Evolutionary conservation across 2,797 vertebrate genomes (phyloP).

Genomic region (Pipistrellus pygmaeus): DNA sequence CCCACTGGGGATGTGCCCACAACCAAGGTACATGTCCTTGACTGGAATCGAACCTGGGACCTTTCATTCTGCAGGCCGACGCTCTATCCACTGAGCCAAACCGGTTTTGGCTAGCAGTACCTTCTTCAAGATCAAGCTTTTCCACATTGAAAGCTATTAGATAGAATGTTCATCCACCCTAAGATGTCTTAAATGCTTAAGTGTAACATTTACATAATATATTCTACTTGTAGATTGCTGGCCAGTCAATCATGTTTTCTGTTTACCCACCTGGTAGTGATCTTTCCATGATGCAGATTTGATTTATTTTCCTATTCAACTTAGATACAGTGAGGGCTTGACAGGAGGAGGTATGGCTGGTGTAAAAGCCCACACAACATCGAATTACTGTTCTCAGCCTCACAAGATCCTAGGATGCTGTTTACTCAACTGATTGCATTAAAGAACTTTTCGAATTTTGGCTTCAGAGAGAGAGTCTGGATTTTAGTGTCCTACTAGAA

Average conservation of each 20-base stretch:
- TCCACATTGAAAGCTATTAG: neutral
- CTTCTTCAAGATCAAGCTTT: neutral
- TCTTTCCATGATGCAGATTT: neutral
- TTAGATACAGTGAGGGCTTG: neutral
- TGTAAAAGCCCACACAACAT: neutral
- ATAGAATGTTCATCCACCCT: neutral
- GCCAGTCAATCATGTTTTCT: neutral
- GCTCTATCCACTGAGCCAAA: too few species aligned
- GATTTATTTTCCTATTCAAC: neutral
- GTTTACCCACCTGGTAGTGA: neutral
- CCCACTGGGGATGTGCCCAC: too few species aligned
- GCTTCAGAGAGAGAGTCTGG: neutral
- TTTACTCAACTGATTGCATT: slow-evolving; percentile 20
- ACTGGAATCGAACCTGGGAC: too few species aligned
- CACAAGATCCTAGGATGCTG: neutral
- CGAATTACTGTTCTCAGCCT: neutral
- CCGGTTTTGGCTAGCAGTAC: neutral
- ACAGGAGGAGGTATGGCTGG: neutral
- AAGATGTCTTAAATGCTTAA: neutral
- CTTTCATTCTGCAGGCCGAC: too few species aligned
- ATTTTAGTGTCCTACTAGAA: slow-evolving; percentile 11
- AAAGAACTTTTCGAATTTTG: slow-evolving; percentile 14
- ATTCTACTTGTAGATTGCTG: neutral
- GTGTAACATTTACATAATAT: neutral
- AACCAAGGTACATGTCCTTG: too few species aligned